Percentiles rank a stretch among this genome's conserved stretches.
These are phyloP conservation scores for Amblyjoppa fuscipennis DNA, from an alignment of 2,888 invertebrate species.

Conservation along the genomic window DNA sequence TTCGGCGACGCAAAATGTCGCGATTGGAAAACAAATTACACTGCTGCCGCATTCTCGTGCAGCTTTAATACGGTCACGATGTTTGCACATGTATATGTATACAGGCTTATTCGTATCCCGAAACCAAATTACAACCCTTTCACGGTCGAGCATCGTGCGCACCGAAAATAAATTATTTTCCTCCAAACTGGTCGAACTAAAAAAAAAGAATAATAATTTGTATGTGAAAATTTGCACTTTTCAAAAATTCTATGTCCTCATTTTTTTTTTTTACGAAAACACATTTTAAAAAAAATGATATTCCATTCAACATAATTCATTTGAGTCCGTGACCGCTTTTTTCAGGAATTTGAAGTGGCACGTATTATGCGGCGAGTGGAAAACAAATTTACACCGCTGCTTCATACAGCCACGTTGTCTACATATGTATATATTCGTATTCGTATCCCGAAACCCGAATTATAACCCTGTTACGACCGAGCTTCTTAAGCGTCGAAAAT, in stretches of 20 bases:
- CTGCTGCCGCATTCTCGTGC: background rate
- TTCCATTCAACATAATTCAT: no score
- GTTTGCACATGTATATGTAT: background rate
- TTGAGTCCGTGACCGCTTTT: no score
- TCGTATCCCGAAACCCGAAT: background rate
- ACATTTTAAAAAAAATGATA: no score
- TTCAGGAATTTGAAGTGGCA: background rate
- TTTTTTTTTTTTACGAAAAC: no score
- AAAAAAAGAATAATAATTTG: no score
- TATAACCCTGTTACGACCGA: background rate
- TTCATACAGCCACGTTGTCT: background rate
- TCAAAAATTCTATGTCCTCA: no score
- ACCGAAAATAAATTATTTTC: background rate
- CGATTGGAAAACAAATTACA: conserved; percentile 4
- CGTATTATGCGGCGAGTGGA: conserved; percentile 12
- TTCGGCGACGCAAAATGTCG: background rate
- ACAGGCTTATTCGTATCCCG: background rate
- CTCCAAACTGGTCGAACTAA: no score
- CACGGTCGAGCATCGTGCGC: background rate
- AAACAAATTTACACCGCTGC: conserved; percentile 7
- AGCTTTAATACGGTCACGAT: conserved; percentile 16
- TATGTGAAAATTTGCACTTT: no score
- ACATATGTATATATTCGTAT: background rate
- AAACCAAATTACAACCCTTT: background rate
- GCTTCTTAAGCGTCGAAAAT: background rate